These are phyloP conservation scores for Nomada ferruginata DNA, from an alignment of 2,888 invertebrate genomes.

Conservation along the genomic window DNA sequence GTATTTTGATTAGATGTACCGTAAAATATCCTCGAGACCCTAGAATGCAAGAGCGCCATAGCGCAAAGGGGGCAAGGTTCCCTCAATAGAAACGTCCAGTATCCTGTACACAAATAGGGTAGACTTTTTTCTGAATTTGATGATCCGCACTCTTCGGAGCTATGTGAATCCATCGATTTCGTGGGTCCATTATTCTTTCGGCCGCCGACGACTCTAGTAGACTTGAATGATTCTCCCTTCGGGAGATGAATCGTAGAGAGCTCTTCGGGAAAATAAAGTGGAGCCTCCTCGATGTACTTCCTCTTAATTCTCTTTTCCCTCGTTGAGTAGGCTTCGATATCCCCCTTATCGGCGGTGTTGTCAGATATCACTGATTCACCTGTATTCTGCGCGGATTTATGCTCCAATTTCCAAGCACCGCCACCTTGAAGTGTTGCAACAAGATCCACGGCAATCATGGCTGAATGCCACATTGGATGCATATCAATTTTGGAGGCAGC, in stretches of 20 bases:
- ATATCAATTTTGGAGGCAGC: slow-evolving; percentile 86
- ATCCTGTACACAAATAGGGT: slow-evolving; percentile 94
- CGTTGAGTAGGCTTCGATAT: slow-evolving; percentile 14
- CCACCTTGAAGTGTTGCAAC: slow-evolving; percentile 93
- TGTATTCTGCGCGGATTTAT: not conserved
- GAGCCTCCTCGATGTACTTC: slow-evolving; percentile 70
- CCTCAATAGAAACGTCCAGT: slow-evolving; percentile 91
- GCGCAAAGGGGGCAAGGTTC: slow-evolving; percentile 98
- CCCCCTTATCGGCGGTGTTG: not conserved
- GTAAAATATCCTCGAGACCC: slow-evolving; percentile 93
- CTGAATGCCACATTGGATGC: slow-evolving; percentile 92
- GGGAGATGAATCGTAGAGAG: slow-evolving; percentile 68
- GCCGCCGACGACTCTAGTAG: slow-evolving; percentile 22
- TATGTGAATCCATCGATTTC: not conserved
- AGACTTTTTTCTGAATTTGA: slow-evolving; percentile 84
- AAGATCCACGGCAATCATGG: slow-evolving; percentile 93
- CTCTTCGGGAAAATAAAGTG: slow-evolving; percentile 74
- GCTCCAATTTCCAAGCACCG: slow-evolving; percentile 87
- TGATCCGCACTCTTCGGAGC: not conserved
- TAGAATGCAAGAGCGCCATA: slow-evolving; percentile 97
- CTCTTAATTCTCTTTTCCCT: slow-evolving; percentile 58
- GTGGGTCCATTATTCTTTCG: slow-evolving; percentile 49
- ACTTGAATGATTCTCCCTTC: slow-evolving; percentile 29
- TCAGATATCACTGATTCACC: not conserved
- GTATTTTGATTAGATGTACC: slow-evolving; percentile 84